Base-by-base conservation (phyloP, 1,140 invertebrate genomes). In the Leptoteleia sp. region DNA sequence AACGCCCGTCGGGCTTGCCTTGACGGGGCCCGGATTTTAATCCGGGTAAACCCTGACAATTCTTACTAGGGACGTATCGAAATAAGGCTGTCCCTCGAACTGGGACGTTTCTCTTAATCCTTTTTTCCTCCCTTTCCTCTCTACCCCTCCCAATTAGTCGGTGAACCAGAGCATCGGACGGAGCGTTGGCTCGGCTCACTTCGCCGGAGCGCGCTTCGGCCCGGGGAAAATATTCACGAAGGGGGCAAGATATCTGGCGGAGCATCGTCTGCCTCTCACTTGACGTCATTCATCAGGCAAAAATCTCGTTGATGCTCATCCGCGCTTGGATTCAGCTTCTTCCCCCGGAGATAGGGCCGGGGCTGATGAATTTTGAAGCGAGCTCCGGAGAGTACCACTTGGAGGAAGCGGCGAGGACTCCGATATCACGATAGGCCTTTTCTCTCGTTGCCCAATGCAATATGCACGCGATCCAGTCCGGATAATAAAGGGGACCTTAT, bases 401-500 rank as follows among this genome's bases (percentile, higher is more conserved):
- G 1, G 61, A 61, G 61, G 50, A 37, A 68, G 62, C 37, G 31
- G 62, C 37, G 31, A 43, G 37, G 40, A 17, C 61, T 42, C 19
- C 59, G 75, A 71, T 77, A 77, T 55, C 52, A 67, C 37, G 75
- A 77, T 77, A 77, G 75, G 59, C 61, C 67, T 67, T 72, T 72
- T 78, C 67, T 72, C 42, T 67, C 76, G 61, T 50, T 71, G 54
- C 29, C 52, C 71, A 83, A 85, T 87, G 85, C 82, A 87, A 87
- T 85, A 85, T 87, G 83, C 84, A 85, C 84, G 83, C 81, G 85
- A 85, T 87, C 75, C 80, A 62, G 79, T 55, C 70, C 77, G 81
- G 85, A 86, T 86, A 86, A 85, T 85, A 85, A 82, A 84, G 80
- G 81, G 79, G 83, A 80, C 81, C 83, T 86, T 85, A 84, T 86